Percentiles rank a stretch among this genome's conserved stretches.
Conservation (phyloP, 2,797 vertebrate genomes). For the Austrolebias charrua region DNA sequence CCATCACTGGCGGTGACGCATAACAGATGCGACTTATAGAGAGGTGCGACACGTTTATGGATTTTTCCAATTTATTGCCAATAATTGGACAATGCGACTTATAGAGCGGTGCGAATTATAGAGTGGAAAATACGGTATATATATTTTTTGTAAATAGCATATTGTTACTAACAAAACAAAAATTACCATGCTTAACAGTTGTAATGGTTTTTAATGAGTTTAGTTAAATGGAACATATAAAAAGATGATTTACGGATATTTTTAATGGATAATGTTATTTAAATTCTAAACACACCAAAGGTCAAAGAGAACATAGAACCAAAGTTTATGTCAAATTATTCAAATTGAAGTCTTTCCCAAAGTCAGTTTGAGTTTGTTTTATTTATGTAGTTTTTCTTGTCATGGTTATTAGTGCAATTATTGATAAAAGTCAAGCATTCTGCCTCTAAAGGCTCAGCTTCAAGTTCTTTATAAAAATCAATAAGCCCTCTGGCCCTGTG, state of each 20-base stretch:
- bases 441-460: conserved; percentile 68
- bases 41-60: no score
- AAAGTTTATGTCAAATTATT: conserved; percentile 10
- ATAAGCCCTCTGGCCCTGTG: conserved; percentile 70
- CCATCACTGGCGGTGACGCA: no score
- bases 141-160: no score
- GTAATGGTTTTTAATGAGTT: no score
- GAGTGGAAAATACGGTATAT: no score
- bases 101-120: no score
- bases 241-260: neutral
- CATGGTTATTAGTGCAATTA: conserved; percentile 84
- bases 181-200: no score
- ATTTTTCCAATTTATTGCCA: no score
- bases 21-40: no score
- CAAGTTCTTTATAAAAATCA: conserved; percentile 76
- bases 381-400: conserved; percentile 49
- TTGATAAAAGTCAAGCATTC: conserved; percentile 75
- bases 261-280: neutral
- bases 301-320: neutral
- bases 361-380: conserved; percentile 22
- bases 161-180: no score
- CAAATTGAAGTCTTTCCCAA: conserved; percentile 1
- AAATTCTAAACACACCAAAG: neutral
- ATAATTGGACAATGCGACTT: no score
- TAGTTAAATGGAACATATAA: neutral